Conservation (phyloP, 2,113 vertebrate genomes). For the Monarcha castaneiventris region DNA sequence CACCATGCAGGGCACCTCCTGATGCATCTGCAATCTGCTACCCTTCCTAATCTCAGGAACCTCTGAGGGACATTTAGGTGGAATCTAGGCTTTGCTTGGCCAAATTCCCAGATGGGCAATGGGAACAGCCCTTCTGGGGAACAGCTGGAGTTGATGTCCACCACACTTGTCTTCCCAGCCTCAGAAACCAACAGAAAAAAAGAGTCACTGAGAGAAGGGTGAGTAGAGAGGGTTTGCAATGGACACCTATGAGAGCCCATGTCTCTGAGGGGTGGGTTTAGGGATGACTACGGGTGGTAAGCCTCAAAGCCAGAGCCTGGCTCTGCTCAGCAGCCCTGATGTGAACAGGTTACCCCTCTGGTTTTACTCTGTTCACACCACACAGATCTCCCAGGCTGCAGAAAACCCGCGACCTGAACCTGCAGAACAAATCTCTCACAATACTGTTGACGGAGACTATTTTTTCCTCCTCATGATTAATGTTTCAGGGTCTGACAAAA, state of each 20-base stretch:
- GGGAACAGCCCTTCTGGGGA: not conserved
- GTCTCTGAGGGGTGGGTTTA: not conserved
- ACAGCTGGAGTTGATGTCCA: not conserved
- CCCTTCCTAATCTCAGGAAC: not conserved
- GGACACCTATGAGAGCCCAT: rapidly evolving
- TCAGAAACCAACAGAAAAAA: not conserved
- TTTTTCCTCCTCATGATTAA: slow-evolving; percentile 38
- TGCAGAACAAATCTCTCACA: not conserved
- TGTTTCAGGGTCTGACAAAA: slow-evolving; percentile 41
- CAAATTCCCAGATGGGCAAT: not conserved
- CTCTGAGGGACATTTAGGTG: not conserved
- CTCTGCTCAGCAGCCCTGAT: not conserved
- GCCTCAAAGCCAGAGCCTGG: not conserved
- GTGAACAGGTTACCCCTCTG: not conserved
- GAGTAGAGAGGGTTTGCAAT: not conserved
- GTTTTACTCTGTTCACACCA: not conserved
- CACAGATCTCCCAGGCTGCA: not conserved
- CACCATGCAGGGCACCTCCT: not conserved
- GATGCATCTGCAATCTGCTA: not conserved
- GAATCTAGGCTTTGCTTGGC: not conserved
- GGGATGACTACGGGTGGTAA: not conserved
- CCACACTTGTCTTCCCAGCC: not conserved
- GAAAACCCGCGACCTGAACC: not conserved
- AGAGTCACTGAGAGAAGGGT: not conserved
- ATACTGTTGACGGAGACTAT: slow-evolving; percentile 21